phyloP scores from a whole-genome alignment of 2,888 invertebrate genomes.

The Lordiphosa andalusiaca region DNA sequence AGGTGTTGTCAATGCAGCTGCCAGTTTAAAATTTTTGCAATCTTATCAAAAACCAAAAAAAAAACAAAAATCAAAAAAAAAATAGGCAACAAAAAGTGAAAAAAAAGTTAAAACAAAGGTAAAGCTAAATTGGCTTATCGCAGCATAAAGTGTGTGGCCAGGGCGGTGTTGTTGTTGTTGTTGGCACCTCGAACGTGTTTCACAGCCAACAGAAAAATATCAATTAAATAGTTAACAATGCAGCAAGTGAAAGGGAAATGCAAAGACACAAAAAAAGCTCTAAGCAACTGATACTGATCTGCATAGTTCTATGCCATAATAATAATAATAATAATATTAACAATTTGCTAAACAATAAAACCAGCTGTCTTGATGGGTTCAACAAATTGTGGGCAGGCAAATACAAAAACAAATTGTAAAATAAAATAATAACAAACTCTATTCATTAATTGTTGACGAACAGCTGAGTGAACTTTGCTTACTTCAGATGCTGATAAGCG shows the following conservation, averaged over 20 bases:
- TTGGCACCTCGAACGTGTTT: conserved; percentile 19
- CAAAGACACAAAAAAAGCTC: conserved; percentile 2
- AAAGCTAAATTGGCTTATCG: conserved; percentile 43
- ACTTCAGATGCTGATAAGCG: conserved; percentile 26
- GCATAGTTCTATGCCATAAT: conserved; percentile 11
- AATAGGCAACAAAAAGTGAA: conserved; percentile 5
- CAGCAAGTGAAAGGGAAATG: no score
- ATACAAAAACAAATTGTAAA: conserved; percentile 1
- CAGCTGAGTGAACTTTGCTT: conserved; percentile 38
- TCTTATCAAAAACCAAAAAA: conserved; percentile 26
- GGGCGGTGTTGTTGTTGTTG: no score
- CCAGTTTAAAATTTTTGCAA: conserved; percentile 8
- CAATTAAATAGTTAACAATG: no score
- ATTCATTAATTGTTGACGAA: conserved; percentile 10
- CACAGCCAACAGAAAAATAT: background rate
- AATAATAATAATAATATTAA: background rate
- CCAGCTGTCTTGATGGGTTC: conserved; percentile 20
- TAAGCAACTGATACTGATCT: conserved; percentile 22
- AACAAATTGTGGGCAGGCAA: conserved; percentile 21
- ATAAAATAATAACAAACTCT: conserved; percentile 15
- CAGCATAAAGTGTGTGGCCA: conserved; percentile 35
- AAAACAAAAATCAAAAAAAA: no score
- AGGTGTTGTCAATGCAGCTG: conserved; percentile 38
- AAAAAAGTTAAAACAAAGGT: conserved; percentile 28
- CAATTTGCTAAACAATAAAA: conserved; percentile 19